Evolutionary conservation across 2,888 invertebrate species (phyloP).

Genomic region (Sphecodes monilicornis): DNA sequence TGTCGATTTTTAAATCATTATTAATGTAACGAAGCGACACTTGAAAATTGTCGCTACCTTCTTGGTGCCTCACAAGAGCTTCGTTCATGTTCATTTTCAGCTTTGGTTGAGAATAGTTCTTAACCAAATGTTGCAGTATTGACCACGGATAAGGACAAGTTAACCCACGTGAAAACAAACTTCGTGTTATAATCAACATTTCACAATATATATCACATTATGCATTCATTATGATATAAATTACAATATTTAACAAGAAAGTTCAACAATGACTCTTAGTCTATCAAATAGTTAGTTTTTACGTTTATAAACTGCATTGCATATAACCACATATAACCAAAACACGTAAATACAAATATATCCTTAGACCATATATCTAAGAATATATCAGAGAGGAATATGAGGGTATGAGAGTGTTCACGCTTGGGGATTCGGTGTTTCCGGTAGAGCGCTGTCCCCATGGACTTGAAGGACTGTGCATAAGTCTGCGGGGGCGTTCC

Average conservation of each 20-base stretch:
- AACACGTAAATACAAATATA: background rate
- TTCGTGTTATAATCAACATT: conserved; percentile 21
- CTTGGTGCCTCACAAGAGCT: conserved; percentile 86
- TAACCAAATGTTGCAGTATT: background rate
- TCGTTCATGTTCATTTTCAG: conserved; percentile 85
- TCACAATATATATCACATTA: background rate
- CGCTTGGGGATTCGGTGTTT: too few species aligned
- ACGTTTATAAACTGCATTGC: background rate
- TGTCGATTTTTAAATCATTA: conserved; percentile 85
- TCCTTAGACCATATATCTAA: too few species aligned
- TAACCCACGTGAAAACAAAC: background rate
- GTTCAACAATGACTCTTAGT: background rate
- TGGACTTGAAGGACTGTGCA: too few species aligned
- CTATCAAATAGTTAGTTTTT: background rate
- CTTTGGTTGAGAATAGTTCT: conserved; percentile 6
- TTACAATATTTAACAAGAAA: background rate
- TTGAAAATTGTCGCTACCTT: conserved; percentile 85
- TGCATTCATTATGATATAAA: background rate
- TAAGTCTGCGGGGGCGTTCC: too few species aligned
- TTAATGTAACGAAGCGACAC: conserved; percentile 86
- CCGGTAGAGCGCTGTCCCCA: too few species aligned
- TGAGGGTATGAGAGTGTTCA: too few species aligned
- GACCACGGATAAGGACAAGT: background rate
- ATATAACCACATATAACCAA: background rate
- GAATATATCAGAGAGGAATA: too few species aligned